A percentile compares a stretch with the other conserved stretches of the same genome.
Conservation (phyloP, 2,797 vertebrate genomes). For the Loris lydekkerianus region DNA sequence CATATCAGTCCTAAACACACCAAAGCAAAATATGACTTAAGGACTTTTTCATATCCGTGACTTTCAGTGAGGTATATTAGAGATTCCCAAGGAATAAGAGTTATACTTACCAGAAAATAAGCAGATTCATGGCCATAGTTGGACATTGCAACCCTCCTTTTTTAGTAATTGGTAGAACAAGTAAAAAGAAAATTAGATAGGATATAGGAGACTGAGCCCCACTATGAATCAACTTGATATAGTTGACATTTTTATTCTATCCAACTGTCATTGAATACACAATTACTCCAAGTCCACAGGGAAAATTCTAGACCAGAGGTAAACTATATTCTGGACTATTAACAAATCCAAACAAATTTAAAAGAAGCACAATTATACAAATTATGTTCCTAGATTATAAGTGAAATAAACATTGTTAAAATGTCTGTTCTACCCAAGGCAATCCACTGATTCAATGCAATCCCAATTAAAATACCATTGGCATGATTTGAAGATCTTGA, state of each 20-base stretch:
- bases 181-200: not conserved
- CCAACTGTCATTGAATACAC: not conserved
- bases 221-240: not conserved
- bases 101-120: conserved; percentile 6
- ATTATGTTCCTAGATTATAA: not conserved
- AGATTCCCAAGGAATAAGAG: not conserved
- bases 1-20: not conserved
- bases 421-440: too few species aligned
- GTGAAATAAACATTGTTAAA: not conserved
- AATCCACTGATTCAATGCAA: too few species aligned
- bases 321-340: not conserved
- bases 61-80: not conserved
- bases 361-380: not conserved
- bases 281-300: not conserved
- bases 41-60: not conserved
- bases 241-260: not conserved
- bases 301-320: not conserved
- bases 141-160: not conserved
- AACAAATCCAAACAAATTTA: not conserved
- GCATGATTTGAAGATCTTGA: too few species aligned
- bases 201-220: not conserved
- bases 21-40: not conserved
- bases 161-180: not conserved
- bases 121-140: not conserved
- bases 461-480: too few species aligned